Percentiles rank a stretch among this genome's conserved stretches.
phyloP scores from a whole-genome alignment of 2,888 invertebrate genomes.

The Hemistola chrysoprasaria region DNA sequence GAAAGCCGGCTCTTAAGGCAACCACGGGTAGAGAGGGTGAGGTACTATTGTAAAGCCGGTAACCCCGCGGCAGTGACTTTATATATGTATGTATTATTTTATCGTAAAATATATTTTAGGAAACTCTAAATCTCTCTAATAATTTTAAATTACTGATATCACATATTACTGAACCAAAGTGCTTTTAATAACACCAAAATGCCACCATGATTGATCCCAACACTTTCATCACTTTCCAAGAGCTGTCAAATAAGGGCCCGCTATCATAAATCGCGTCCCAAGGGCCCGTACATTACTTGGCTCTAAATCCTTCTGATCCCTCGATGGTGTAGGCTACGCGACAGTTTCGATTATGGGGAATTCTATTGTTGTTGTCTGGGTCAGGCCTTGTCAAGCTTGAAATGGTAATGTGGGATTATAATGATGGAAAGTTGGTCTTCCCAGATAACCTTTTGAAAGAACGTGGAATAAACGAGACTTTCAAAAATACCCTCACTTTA shows the following conservation, averaged over 20 bases:
- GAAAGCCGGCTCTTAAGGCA: no score
- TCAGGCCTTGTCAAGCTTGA: slow-evolving; percentile 6
- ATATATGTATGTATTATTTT: no score
- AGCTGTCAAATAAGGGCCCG: slow-evolving; percentile 31
- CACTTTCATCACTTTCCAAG: slow-evolving; percentile 27
- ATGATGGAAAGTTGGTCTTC: neutral
- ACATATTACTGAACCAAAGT: no score
- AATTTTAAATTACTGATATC: no score
- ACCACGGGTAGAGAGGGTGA: no score
- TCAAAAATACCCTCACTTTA: no score
- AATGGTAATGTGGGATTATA: neutral
- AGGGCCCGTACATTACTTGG: slow-evolving; percentile 42
- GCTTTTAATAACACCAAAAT: slow-evolving; percentile 12
- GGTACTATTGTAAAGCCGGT: no score
- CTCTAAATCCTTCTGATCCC: slow-evolving; percentile 49
- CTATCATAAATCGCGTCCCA: slow-evolving; percentile 31
- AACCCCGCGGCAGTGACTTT: no score
- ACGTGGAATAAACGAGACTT: no score
- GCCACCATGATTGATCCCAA: slow-evolving; percentile 21
- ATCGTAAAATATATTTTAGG: no score
- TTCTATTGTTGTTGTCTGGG: slow-evolving; percentile 30
- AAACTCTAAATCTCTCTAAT: no score
- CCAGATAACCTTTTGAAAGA: no score
- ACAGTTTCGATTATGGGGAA: slow-evolving; percentile 45
- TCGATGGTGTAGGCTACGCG: slow-evolving; percentile 38